Evolutionary conservation across 2,113 vertebrate species (phyloP), one percentile per base, ranked within the genome.

Genomic region (Casuarius casuarius): DNA sequence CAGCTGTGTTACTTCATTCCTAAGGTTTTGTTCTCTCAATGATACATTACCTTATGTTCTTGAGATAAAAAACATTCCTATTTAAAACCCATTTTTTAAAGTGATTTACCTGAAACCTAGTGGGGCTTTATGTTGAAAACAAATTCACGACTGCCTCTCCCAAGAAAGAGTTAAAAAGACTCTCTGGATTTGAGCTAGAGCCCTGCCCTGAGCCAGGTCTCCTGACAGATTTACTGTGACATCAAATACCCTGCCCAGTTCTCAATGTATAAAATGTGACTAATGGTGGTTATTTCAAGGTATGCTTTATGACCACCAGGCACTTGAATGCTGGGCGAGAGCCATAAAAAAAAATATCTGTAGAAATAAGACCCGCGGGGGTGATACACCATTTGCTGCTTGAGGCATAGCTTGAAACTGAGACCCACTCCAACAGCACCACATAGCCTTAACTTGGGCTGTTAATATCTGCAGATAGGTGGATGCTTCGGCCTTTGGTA

Each of bases 231-330:
- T 16, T 52, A 2, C 28, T 10, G 33, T 72, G 33, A 46, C 77
- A 67, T 70, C 18, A 70, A 0, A 56, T 20, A 4, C 17, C 1
- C 0, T 33, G 11, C n/a, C 20, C 38, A 56, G 48, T 82, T 82
- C 38, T 84, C 19, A 51, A 0, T 3, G 12, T 38, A n/a, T n/a
- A 52, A 11, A 40, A 48, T 22, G 7, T 6, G 1, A 14, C 29
- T 44, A 5, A 6, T 63, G 28, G 33, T 58, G 44, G 12, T 65
- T n/a, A 1, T 3, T 77, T 54, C 56, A 31, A 72, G 33, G 31
- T 40, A 23, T 68, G 48, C 25, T 18, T 94, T 76, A 12, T 63
- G 81, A n/a, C 65, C 38, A 26, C 11, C 63, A 66, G 49, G 63
- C 54, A 31, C n/a, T 48, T 74, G 56, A 70, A 48, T 46, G 19